phyloP scores from a whole-genome alignment of 2,797 vertebrate genomes.

The Thunnus albacares region DNA sequence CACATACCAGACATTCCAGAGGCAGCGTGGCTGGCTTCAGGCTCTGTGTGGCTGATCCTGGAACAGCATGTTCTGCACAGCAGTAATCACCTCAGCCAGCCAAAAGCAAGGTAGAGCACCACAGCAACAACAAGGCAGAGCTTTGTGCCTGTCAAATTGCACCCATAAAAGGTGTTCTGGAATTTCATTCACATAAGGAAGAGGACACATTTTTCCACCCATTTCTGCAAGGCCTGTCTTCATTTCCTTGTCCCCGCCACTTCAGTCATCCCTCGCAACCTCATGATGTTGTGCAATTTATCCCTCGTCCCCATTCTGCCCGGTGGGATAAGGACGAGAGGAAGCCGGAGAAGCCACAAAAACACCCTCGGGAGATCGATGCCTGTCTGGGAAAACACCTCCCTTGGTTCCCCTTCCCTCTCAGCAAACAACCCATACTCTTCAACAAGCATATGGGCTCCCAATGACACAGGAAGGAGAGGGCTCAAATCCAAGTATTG shows the following conservation, averaged over 20 bases:
- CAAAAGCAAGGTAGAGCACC: constrained; percentile 73
- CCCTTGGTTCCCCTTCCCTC: constrained; percentile 66
- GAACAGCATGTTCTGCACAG: constrained; percentile 78
- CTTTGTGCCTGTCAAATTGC: constrained; percentile 71
- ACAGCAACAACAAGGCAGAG: constrained; percentile 76
- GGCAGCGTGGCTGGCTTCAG: constrained; percentile 79
- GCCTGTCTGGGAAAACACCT: constrained; percentile 77
- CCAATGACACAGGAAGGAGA: constrained; percentile 81
- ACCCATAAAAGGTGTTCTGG: constrained; percentile 58
- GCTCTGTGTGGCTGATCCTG: constrained; percentile 79
- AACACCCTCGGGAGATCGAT: constrained; percentile 76
- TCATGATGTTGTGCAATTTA: constrained; percentile 63
- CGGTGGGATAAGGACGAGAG: constrained; percentile 60
- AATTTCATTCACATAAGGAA: constrained; percentile 73
- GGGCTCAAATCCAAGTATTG: constrained; percentile 70
- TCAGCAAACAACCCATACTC: constrained; percentile 69
- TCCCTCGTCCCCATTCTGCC: constrained; percentile 54
- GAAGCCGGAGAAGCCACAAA: constrained; percentile 73
- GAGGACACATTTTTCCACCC: constrained; percentile 33
- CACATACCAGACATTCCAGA: constrained; percentile 88
- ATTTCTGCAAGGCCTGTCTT: constrained; percentile 37
- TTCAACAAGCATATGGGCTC: constrained; percentile 79
- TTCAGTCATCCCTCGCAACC: constrained; percentile 40
- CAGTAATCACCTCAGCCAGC: constrained; percentile 78
- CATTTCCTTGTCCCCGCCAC: constrained; percentile 33